Evolutionary conservation across 2,797 vertebrate species (phyloP).

Genomic region (Synaphobranchus kaupii): DNA sequence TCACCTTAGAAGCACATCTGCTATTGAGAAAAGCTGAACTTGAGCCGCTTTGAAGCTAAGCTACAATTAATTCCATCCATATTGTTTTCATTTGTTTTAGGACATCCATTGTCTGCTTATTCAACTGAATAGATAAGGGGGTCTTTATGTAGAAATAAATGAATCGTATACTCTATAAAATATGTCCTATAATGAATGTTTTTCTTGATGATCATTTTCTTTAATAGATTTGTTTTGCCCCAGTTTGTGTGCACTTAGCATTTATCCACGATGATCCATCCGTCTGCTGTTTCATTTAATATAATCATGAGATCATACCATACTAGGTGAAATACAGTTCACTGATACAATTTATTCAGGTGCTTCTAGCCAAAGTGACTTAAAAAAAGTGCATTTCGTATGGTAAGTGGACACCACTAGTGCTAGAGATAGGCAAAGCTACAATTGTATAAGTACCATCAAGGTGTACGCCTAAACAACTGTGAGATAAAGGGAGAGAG

Average conservation of each 20-base stretch:
- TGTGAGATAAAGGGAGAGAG: too few relatives aligned
- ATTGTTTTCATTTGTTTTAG: neutral
- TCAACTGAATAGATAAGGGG: neutral
- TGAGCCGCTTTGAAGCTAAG: neutral
- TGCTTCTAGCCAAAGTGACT: too few relatives aligned
- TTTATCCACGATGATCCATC: neutral
- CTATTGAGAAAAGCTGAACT: neutral
- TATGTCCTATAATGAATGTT: neutral
- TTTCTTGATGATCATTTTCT: neutral
- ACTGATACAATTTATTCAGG: neutral
- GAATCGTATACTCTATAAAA: neutral
- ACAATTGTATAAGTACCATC: too few relatives aligned
- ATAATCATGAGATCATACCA: neutral
- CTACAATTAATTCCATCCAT: neutral
- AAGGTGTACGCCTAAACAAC: too few relatives aligned
- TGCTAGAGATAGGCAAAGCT: too few relatives aligned
- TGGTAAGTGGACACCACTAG: too few relatives aligned
- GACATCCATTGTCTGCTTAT: neutral
- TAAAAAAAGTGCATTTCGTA: too few relatives aligned
- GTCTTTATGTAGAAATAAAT: neutral
- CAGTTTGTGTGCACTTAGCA: neutral
- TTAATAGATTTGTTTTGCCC: neutral
- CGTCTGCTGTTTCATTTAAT: neutral
- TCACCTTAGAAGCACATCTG: neutral
- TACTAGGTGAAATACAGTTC: neutral